Conservation (phyloP, 1,140 invertebrate genomes). For the Adelges cooleyi region DNA sequence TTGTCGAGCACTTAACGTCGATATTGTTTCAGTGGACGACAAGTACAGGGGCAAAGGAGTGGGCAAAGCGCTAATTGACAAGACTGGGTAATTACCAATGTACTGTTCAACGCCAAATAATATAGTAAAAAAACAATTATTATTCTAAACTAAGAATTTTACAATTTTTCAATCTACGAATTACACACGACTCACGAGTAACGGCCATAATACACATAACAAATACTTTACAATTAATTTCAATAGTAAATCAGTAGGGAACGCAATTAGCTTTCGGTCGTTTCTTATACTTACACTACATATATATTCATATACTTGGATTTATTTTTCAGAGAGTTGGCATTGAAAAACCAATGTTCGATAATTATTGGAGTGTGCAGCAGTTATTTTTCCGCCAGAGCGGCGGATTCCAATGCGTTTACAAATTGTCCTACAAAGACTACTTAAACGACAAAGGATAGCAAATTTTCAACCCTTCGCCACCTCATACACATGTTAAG, state of each 20-base stretch:
- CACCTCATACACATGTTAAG: conserved; percentile 42
- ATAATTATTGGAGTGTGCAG: conserved; percentile 49
- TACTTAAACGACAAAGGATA: conserved; percentile 46
- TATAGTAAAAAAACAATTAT: too few relatives aligned
- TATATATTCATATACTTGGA: too few relatives aligned
- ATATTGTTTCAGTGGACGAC: conserved; percentile 53
- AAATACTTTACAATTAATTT: too few relatives aligned
- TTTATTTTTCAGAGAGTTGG: conserved; percentile 49
- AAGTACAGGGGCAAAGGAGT: conserved; percentile 53
- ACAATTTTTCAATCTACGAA: too few relatives aligned
- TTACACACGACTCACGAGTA: too few relatives aligned
- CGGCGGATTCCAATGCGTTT: conserved; percentile 55
- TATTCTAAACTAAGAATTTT: too few relatives aligned
- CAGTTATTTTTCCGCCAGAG: conserved; percentile 55
- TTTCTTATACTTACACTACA: too few relatives aligned
- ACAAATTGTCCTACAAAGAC: conserved; percentile 49
- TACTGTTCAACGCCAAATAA: too few relatives aligned
- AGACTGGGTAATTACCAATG: conserved; percentile 52
- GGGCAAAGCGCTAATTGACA: conserved; percentile 49
- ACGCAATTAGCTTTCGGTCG: too few relatives aligned
- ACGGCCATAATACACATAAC: too few relatives aligned
- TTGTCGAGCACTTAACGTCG: conserved; percentile 46
- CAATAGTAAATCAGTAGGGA: too few relatives aligned
- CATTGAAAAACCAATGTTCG: conserved; percentile 42
- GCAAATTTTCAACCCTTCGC: conserved; percentile 45